phyloP scores from a whole-genome alignment of 37 sponge, comb jelly and placozoan genomes.

The Eunapius fragilis region DNA sequence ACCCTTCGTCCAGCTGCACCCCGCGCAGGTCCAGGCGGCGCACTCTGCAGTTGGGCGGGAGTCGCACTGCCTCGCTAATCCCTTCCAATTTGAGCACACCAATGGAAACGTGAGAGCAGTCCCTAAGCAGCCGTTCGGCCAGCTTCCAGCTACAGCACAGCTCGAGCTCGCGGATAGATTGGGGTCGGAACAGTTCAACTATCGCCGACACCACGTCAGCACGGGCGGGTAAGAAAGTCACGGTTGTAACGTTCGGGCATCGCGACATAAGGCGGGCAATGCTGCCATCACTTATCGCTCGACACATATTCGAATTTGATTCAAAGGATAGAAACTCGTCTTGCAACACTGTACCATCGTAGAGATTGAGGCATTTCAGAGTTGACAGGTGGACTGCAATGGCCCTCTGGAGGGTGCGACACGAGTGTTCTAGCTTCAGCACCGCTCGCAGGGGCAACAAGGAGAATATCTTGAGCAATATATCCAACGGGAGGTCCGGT shows the following conservation, averaged over 20 bases:
- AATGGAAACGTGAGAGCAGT: not conserved
- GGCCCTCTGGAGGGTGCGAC: constrained; percentile 1
- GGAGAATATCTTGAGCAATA: constrained; percentile 22
- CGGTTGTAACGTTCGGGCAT: not conserved
- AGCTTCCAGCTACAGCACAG: not conserved
- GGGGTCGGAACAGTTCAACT: not conserved
- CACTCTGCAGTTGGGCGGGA: not conserved
- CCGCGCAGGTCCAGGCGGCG: not conserved
- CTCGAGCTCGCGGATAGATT: not conserved
- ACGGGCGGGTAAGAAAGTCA: not conserved
- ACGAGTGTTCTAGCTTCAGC: constrained; percentile 22
- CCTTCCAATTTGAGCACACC: not conserved
- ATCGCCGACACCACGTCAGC: not conserved
- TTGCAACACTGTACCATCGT: not conserved
- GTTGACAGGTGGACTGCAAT: constrained; percentile 5
- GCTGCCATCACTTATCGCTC: not conserved
- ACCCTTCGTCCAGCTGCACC: not conserved
- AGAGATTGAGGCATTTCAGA: constrained; percentile 17
- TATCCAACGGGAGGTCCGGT: not conserved
- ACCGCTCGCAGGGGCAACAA: constrained; percentile 10
- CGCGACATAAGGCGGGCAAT: not conserved
- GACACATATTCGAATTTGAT: not conserved
- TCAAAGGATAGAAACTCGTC: not conserved
- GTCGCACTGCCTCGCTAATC: not conserved
- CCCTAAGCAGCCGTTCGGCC: not conserved